These are phyloP conservation scores for Dicyrtomina minuta DNA, from an alignment of 2,888 invertebrate genomes.

Conservation along the genomic window DNA sequence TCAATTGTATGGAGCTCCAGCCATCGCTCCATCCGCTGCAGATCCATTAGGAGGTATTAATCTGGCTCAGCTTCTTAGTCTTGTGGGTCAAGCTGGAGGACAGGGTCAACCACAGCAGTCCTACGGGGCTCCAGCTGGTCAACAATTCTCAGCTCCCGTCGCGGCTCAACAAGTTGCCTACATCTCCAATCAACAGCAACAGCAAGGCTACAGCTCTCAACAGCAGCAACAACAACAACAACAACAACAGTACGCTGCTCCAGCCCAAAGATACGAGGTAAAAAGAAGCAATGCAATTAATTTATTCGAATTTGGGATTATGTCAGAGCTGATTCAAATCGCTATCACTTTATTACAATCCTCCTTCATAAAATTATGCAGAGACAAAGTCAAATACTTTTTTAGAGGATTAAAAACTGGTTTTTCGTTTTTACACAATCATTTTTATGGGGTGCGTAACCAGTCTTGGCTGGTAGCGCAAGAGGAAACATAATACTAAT, in stretches of 20 bases:
- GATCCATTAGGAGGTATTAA: conserved; percentile 25
- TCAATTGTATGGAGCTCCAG: conserved; percentile 19
- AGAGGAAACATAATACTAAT: no score
- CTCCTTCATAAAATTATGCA: no score
- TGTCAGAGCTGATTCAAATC: no score
- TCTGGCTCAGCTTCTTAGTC: conserved; percentile 22
- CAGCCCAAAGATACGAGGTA: conserved; percentile 21
- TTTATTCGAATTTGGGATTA: no score
- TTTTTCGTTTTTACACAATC: no score
- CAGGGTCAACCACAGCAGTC: background rate
- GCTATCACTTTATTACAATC: no score
- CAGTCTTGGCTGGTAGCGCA: no score
- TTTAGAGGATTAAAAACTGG: no score
- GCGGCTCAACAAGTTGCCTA: conserved; percentile 27
- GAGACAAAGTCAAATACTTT: no score
- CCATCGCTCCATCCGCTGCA: background rate
- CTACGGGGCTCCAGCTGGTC: conserved; percentile 21
- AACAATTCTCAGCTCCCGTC: conserved; percentile 23
- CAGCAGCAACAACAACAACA: conserved; percentile 17
- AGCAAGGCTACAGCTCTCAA: background rate
- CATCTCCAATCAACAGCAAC: conserved; percentile 12
- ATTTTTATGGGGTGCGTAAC: no score
- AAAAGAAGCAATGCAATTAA: no score
- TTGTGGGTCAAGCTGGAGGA: conserved; percentile 19
- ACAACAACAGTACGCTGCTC: conserved; percentile 28